Conservation (phyloP, 37 sponge, comb jelly and placozoan genomes). For the Lycopodina hypogea region DNA sequence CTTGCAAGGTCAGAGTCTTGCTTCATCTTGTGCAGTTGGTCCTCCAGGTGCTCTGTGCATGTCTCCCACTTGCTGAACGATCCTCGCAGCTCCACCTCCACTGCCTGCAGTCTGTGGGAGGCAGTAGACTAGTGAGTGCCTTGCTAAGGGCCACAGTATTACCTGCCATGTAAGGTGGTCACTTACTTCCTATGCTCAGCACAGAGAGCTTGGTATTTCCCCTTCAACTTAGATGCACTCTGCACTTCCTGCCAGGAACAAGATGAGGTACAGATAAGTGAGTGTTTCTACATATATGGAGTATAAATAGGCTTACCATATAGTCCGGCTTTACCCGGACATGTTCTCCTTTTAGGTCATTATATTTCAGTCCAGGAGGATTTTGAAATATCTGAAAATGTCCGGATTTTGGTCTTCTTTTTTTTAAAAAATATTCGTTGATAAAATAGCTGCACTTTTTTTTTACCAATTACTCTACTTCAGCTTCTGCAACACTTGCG, state of each 20-base stretch:
- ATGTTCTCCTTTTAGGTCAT: too few species aligned
- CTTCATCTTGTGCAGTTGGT: slow-evolving; percentile 9
- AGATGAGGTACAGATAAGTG: neutral
- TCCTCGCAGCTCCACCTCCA: slow-evolving; percentile 1
- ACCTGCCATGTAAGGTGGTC: neutral
- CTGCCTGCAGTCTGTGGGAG: slow-evolving; percentile 25
- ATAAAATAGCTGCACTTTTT: too few species aligned
- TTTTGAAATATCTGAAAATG: too few species aligned
- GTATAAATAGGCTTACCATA: too few species aligned
- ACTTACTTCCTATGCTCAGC: slow-evolving; percentile 27
- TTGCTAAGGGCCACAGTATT: neutral
- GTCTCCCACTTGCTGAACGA: neutral
- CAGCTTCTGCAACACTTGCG: too few species aligned
- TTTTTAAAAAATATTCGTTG: too few species aligned
- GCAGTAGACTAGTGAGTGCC: too few species aligned
- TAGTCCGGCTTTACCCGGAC: too few species aligned
- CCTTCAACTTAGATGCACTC: neutral
- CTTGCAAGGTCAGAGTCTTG: neutral
- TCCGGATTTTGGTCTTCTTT: too few species aligned
- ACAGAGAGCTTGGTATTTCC: slow-evolving; percentile 15
- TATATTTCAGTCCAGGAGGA: too few species aligned
- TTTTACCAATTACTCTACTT: too few species aligned
- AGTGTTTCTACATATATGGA: neutral
- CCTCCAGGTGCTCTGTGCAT: slow-evolving; percentile 11
- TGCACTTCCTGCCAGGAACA: slow-evolving; percentile 17